Evolutionary conservation across 2,113 vertebrate species (phyloP).

Genomic region (Axis porcinus): DNA sequence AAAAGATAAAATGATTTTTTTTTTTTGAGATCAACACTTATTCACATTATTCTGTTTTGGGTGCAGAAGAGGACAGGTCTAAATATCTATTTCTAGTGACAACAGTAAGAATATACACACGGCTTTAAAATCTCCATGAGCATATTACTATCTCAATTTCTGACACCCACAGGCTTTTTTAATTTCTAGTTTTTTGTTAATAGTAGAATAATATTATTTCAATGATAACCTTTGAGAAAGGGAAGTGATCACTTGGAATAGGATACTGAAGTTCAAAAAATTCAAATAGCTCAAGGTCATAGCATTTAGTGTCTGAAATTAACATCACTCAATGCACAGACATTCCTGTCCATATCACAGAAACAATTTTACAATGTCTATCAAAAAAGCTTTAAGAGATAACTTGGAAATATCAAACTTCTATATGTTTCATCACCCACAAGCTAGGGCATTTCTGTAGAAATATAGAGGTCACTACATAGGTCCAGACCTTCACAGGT

Average conservation of each 20-base stretch:
- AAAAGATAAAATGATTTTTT: neutral
- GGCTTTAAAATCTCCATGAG: neutral
- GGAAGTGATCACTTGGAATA: neutral
- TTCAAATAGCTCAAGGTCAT: neutral
- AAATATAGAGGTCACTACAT: neutral
- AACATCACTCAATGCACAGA: fast-evolving
- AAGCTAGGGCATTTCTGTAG: neutral
- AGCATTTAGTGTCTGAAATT: neutral
- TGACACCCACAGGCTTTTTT: neutral
- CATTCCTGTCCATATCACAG: too few species aligned
- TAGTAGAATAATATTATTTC: neutral
- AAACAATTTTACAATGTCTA: neutral
- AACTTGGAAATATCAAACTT: too few species aligned
- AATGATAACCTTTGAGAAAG: neutral
- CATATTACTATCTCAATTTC: neutral
- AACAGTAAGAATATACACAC: neutral
- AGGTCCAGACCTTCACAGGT: neutral
- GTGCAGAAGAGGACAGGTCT: neutral
- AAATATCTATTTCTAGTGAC: neutral
- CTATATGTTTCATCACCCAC: neutral
- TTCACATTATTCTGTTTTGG: neutral
- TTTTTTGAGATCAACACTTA: neutral
- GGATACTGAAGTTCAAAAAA: neutral
- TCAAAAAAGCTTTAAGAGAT: neutral
- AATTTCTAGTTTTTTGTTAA: neutral